phyloP scores from a whole-genome alignment of 92 coral and sea anemone genomes.

The Nematostella vectensis region DNA sequence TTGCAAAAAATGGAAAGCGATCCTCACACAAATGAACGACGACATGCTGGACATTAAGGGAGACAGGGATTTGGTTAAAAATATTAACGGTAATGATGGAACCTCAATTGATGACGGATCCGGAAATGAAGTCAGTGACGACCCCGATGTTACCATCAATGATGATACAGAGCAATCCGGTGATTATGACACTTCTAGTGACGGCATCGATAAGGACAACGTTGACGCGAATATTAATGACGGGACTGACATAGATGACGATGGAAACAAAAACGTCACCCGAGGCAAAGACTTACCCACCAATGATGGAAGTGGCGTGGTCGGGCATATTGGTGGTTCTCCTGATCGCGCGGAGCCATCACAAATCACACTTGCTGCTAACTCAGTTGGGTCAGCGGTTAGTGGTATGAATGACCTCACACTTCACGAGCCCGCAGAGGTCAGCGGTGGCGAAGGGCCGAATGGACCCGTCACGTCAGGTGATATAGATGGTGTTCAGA shows the following conservation, averaged over 20 bases:
- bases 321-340: background rate
- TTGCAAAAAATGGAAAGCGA: background rate
- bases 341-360: background rate
- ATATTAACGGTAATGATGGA: background rate
- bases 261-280: background rate
- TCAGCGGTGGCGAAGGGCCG: too few relatives aligned
- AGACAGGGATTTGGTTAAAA: background rate
- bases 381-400: too few relatives aligned
- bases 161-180: background rate
- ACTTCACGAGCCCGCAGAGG: too few relatives aligned
- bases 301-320: too few relatives aligned
- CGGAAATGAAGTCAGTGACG: background rate
- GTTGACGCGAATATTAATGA: background rate
- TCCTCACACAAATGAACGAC: background rate
- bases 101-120: background rate
- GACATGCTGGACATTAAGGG: background rate
- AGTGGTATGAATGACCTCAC: too few relatives aligned
- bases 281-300: background rate
- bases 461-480: too few relatives aligned
- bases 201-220: slow-evolving; percentile 5
- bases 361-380: too few relatives aligned
- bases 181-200: slow-evolving; percentile 13
- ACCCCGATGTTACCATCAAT: background rate
- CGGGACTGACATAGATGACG: background rate
- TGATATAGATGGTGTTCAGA: too few relatives aligned